Base-by-base conservation (phyloP, 2,797 vertebrate genomes). In the Parotocinclus haroldoi region DNA sequence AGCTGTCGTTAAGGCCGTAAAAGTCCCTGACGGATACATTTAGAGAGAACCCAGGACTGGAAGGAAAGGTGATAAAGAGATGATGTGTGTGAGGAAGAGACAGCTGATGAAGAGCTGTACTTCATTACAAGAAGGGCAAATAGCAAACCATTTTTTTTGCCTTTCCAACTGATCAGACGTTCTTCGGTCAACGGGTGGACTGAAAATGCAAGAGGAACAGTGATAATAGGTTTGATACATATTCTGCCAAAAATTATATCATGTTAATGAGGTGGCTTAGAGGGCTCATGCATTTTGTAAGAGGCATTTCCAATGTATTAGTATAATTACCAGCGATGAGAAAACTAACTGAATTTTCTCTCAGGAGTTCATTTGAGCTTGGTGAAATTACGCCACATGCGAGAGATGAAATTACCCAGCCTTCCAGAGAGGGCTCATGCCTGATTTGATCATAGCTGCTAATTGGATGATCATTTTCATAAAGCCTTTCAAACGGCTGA, bases 401-500 rank as follows among this genome's bases (percentile, higher is more conserved):
- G 46, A 75, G 89, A 90, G 89, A 87, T 82, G 90, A 91, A 93
- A 92, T 91, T 89, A 89, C 88, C 84, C 86, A 88, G 88, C 87
- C 88, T 89, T 92, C 88, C 89, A 90, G 84, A 87, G 89, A 91
- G 86, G 85, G 88, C 91, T 92, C 86, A 86, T 87, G 87, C 88
- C 85, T 92, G 90, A 93, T 94, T 94, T 94, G 92, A 94, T 93
- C 89, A 92, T 91, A 86, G 87, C 88, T 89, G 90, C 91, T 96
- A 96, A 97, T 94, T 98, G 93, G 93, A 91, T 92, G 91, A 95
- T 95, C 80, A 93, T 96, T 96, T 94, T 94, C 89, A 87, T 90
- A 91, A 94, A 94, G 91, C 89, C 90, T 91, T 93, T 93, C 86
- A 91, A 91, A 90, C 83, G 85, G 85, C 88, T 94, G 93, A 93